Evolutionary conservation across 1,140 invertebrate genomes (phyloP).

Genomic region (Oryctes rhinoceros): DNA sequence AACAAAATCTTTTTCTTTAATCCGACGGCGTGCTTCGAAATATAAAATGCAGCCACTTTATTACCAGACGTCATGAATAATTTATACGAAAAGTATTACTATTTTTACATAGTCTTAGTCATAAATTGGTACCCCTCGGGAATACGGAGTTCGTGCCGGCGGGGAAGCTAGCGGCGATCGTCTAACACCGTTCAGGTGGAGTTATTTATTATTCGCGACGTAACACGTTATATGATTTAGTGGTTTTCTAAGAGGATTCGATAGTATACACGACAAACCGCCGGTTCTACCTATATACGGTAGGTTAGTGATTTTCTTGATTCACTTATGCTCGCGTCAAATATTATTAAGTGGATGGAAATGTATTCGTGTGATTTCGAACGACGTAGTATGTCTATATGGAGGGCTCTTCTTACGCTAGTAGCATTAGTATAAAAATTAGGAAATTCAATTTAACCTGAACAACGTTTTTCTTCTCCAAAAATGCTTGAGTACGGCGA

Average conservation of each 20-base stretch:
- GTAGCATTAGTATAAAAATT: too few species aligned
- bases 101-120: slow-evolving; percentile 38
- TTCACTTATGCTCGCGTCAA: background rate
- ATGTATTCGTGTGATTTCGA: too few species aligned
- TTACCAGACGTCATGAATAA: slow-evolving; percentile 24
- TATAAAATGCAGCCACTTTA: slow-evolving; percentile 34
- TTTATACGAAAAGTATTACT: slow-evolving; percentile 30
- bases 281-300: background rate
- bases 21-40: background rate
- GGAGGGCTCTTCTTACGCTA: too few species aligned
- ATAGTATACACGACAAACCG: slow-evolving; percentile 12
- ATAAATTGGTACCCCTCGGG: background rate
- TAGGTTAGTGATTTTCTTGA: slow-evolving; percentile 14
- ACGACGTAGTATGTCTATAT: too few species aligned
- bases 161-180: background rate
- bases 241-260: background rate
- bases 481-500: too few species aligned
- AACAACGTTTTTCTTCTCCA: too few species aligned
- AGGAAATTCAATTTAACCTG: too few species aligned
- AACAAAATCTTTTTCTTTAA: slow-evolving; percentile 33
- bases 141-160: background rate
- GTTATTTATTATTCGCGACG: slow-evolving; percentile 18
- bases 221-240: slow-evolving; percentile 35
- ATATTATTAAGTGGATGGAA: background rate
- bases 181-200: slow-evolving; percentile 12